Evolutionary conservation across 92 coral and sea anemone genomes (phyloP).

Genomic region (Meandrina meandrites): DNA sequence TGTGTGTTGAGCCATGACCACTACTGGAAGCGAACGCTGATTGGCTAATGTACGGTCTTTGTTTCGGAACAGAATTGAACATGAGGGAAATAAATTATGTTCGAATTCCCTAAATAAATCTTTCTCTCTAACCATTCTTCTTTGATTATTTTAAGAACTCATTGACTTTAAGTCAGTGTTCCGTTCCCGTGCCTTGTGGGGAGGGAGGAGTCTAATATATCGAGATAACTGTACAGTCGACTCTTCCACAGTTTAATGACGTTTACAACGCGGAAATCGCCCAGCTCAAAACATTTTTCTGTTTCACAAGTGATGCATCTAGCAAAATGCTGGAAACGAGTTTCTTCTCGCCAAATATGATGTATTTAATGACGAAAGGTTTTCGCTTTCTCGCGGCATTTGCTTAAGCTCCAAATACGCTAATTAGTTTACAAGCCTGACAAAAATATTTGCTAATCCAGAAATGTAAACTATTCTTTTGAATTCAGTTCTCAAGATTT

Average conservation of each 20-base stretch:
- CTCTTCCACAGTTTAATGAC: background rate
- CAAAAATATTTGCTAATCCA: background rate
- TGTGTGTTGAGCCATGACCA: background rate
- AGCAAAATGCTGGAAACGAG: no score
- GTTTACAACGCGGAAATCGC: no score
- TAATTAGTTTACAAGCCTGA: background rate
- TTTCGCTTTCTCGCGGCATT: background rate
- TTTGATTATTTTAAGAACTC: no score
- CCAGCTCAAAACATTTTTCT: background rate
- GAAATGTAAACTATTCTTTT: background rate
- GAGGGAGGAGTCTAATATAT: background rate
- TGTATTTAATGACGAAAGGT: background rate
- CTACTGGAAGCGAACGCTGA: background rate
- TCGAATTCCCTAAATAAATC: background rate
- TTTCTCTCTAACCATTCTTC: background rate
- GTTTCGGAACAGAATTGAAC: background rate
- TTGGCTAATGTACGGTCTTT: slow-evolving; percentile 18
- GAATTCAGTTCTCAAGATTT: background rate
- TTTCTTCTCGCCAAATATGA: background rate
- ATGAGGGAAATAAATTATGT: no score
- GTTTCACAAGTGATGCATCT: background rate
- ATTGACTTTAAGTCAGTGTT: background rate
- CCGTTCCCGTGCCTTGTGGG: background rate
- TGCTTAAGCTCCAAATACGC: background rate
- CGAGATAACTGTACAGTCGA: background rate